Conservation (phyloP, 2,888 invertebrate genomes). For the Podabrus alpinus region DNA sequence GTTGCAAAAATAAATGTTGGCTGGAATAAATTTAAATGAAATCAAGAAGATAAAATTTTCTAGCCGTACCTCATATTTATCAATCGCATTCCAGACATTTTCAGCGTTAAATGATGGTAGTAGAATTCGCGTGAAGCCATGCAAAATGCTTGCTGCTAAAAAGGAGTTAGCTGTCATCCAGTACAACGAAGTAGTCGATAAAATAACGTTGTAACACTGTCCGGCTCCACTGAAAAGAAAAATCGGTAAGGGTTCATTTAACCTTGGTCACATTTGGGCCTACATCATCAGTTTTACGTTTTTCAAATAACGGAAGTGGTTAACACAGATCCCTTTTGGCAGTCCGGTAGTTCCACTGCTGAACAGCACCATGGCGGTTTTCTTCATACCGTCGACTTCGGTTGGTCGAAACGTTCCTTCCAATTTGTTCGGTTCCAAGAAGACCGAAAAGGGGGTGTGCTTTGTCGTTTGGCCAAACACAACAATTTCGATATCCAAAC, state of each 20-base stretch:
- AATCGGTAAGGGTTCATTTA: neutral
- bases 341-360: constrained; percentile 41
- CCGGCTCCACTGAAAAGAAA: neutral
- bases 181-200: constrained; percentile 38
- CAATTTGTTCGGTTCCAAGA: constrained; percentile 8
- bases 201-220: neutral
- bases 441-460: constrained; percentile 15
- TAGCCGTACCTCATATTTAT: neutral
- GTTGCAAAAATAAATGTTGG: neutral
- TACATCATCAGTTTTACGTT: neutral
- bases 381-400: constrained; percentile 11
- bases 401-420: constrained; percentile 32
- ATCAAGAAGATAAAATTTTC: neutral
- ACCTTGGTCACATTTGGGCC: neutral
- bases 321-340: constrained; percentile 39
- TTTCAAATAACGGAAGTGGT: constrained; percentile 25
- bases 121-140: constrained; percentile 39
- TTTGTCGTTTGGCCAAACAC: constrained; percentile 19
- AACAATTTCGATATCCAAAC: constrained; percentile 4
- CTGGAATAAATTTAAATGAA: neutral
- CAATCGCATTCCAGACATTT: neutral
- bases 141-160: constrained; percentile 28
- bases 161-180: constrained; percentile 43
- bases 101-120: constrained; percentile 29
- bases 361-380: constrained; percentile 36